Percentiles rank a stretch among this genome's conserved stretches.
These are phyloP conservation scores for Prionailurus bengalensis DNA, from an alignment of 2,113 vertebrate genomes.

Conservation along the genomic window DNA sequence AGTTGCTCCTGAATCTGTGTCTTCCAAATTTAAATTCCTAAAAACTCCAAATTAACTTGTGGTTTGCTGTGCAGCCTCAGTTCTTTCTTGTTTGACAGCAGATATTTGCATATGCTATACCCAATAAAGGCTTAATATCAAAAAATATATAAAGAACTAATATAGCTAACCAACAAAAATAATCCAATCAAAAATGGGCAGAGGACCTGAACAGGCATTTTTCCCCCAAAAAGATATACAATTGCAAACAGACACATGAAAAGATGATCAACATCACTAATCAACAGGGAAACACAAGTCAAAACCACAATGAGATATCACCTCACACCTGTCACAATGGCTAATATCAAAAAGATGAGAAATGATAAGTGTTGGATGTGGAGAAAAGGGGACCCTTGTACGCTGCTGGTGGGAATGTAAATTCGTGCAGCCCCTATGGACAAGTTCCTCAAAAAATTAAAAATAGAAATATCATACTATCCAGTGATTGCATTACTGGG, in stretches of 20 bases:
- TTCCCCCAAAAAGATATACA: not conserved
- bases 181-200: not conserved
- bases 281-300: not conserved
- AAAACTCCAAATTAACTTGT: not conserved
- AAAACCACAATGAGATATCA: not conserved
- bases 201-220: not conserved
- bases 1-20: not conserved
- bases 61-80: not conserved
- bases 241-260: not conserved
- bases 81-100: not conserved
- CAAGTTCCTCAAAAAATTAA: not conserved
- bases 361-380: not conserved
- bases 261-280: not conserved
- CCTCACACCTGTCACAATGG: not conserved
- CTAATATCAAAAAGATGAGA: no score
- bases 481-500: not conserved
- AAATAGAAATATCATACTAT: not conserved
- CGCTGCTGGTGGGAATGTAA: not conserved
- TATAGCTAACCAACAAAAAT: not conserved
- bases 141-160: not conserved
- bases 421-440: not conserved
- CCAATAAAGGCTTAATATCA: not conserved
- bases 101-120: not conserved
- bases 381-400: not conserved
- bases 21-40: not conserved